Percentiles rank a stretch among this genome's conserved stretches.
Conservation (phyloP, 2,113 vertebrate species). For the Saguinus midas region DNA sequence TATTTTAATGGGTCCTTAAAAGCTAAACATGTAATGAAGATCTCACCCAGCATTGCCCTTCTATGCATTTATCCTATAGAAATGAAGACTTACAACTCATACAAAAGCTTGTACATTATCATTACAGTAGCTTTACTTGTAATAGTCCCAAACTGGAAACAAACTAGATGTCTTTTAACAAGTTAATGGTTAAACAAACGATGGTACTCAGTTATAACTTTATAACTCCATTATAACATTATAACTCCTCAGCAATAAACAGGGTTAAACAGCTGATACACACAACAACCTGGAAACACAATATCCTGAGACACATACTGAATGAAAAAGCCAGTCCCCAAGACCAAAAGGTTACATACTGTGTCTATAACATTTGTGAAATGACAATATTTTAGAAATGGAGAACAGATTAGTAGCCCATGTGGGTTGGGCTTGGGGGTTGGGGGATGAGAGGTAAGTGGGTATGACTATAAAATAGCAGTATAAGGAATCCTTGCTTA, state of each 20-base stretch:
- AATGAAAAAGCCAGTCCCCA: neutral
- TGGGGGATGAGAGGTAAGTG: neutral
- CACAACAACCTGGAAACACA: neutral
- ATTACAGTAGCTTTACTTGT: neutral
- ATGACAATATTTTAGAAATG: neutral
- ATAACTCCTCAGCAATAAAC: neutral
- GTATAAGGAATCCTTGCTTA: neutral
- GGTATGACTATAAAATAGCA: neutral
- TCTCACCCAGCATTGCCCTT: neutral
- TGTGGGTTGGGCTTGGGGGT: neutral
- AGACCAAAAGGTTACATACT: neutral
- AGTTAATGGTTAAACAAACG: neutral
- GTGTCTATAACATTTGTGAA: neutral
- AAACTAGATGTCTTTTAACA: neutral
- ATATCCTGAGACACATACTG: neutral
- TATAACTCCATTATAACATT: no score
- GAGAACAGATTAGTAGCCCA: neutral
- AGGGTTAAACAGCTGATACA: neutral
- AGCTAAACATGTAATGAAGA: neutral
- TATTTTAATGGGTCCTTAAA: neutral
- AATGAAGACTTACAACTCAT: neutral
- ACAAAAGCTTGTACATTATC: neutral
- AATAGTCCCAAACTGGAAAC: neutral
- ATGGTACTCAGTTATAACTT: neutral
- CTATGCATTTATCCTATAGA: neutral